A percentile compares a stretch with the other conserved stretches of the same genome.
These are phyloP conservation scores for Meles meles DNA, from an alignment of 2,113 vertebrate species.

Conservation along the genomic window DNA sequence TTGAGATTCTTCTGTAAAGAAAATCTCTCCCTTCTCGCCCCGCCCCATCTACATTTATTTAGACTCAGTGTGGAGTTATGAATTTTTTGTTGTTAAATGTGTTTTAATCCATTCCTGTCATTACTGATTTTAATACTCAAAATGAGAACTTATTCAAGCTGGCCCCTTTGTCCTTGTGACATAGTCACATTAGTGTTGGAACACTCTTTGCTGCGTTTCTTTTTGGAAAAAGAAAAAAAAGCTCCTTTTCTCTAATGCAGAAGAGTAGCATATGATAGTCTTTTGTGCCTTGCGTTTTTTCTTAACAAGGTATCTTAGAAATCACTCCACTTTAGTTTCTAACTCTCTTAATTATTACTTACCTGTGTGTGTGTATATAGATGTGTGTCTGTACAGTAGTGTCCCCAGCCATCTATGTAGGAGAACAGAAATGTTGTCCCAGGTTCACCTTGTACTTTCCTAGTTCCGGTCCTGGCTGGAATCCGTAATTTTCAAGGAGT, in stretches of 20 bases:
- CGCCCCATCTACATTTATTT: neutral
- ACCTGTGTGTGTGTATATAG: neutral
- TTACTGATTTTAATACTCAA: slow-evolving; percentile 20
- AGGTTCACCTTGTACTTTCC: neutral
- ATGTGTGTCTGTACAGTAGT: neutral
- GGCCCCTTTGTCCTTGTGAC: neutral
- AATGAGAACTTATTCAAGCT: neutral
- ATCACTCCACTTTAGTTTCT: neutral
- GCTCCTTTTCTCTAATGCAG: neutral
- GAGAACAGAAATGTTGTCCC: neutral
- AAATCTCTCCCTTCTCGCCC: neutral
- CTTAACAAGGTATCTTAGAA: neutral
- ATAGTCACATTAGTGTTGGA: neutral
- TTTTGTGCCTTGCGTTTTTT: neutral
- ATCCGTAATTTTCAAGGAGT: neutral
- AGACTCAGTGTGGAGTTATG: neutral
- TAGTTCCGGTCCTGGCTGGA: neutral
- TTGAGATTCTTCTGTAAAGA: slow-evolving; percentile 16
- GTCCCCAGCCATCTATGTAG: neutral
- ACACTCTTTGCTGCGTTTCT: neutral
- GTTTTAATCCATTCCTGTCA: neutral
- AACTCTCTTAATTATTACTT: neutral
- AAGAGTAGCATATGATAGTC: neutral
- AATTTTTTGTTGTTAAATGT: neutral
- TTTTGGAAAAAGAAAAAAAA: neutral